Evolutionary conservation across 2,888 invertebrate genomes (phyloP).

Genomic region (Meteorus colon): DNA sequence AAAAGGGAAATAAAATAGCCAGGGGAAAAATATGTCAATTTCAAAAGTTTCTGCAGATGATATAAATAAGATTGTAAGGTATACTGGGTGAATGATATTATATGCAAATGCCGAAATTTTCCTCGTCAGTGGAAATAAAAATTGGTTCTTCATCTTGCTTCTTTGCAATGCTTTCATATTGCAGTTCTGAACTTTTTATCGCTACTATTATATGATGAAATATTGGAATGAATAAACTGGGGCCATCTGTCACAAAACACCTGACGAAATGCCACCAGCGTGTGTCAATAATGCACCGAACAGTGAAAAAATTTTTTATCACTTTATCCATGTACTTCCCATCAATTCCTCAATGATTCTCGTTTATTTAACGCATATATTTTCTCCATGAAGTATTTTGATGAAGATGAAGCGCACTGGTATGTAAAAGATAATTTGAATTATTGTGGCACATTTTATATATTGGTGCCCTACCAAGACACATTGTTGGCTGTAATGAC

Average conservation of each 20-base stretch:
- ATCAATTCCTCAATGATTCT: neutral
- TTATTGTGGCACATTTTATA: constrained; percentile 6
- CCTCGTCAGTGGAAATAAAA: too few species aligned
- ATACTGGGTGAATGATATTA: too few species aligned
- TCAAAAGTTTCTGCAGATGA: too few species aligned
- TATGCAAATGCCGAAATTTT: too few species aligned
- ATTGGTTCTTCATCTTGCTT: neutral
- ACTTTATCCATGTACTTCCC: neutral
- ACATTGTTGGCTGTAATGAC: constrained; percentile 51
- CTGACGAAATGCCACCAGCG: constrained; percentile 29
- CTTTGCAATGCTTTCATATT: neutral
- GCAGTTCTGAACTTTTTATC: neutral
- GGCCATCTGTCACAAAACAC: constrained; percentile 41
- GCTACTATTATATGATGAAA: neutral
- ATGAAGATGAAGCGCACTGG: neutral
- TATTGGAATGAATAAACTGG: constrained; percentile 14
- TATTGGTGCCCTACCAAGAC: constrained; percentile 3
- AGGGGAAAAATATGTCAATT: too few species aligned
- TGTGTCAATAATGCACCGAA: constrained; percentile 1
- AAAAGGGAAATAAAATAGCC: too few species aligned
- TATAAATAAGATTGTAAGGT: neutral
- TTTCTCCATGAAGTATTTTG: neutral
- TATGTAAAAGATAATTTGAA: neutral
- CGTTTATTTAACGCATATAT: too few species aligned
- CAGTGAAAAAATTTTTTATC: constrained; percentile 21